These are phyloP conservation scores for Craterocephalus amniculus DNA, from an alignment of 2,797 vertebrate species.

Conservation along the genomic window DNA sequence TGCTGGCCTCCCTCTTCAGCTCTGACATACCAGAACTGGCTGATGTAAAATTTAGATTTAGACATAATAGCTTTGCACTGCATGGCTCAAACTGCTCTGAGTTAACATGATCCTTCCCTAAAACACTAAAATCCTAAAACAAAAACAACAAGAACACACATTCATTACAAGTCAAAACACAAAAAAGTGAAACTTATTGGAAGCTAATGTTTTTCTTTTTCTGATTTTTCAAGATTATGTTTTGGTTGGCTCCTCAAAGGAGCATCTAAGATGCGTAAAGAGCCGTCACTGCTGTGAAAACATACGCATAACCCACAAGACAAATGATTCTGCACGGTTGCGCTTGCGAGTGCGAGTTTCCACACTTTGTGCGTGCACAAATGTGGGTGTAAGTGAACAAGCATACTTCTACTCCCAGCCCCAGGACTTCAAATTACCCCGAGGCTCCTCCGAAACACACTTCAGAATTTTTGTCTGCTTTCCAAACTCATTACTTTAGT, in stretches of 20 bases:
- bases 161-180: constrained; percentile 5
- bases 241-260: constrained; percentile 29
- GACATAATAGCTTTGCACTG: neutral
- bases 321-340: constrained; percentile 15
- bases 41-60: neutral
- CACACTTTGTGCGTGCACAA: neutral
- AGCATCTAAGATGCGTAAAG: constrained; percentile 37
- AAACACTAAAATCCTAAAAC: neutral
- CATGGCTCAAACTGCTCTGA: neutral
- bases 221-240: constrained; percentile 31
- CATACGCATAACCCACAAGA: constrained; percentile 29
- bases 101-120: neutral
- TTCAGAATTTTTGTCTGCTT: constrained; percentile 77
- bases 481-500: constrained; percentile 80
- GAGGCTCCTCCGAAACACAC: constrained; percentile 75
- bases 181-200: constrained; percentile 10
- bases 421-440: constrained; percentile 72
- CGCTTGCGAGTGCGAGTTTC: constrained; percentile 16
- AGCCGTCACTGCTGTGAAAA: constrained; percentile 31
- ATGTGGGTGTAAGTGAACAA: constrained; percentile 45
- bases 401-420: constrained; percentile 55
- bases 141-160: neutral
- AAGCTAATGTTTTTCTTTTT: constrained; percentile 18
- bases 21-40: neutral
- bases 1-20: neutral